Conservation (phyloP, 2,888 invertebrate species). For the Tetheella fluctuosa region DNA sequence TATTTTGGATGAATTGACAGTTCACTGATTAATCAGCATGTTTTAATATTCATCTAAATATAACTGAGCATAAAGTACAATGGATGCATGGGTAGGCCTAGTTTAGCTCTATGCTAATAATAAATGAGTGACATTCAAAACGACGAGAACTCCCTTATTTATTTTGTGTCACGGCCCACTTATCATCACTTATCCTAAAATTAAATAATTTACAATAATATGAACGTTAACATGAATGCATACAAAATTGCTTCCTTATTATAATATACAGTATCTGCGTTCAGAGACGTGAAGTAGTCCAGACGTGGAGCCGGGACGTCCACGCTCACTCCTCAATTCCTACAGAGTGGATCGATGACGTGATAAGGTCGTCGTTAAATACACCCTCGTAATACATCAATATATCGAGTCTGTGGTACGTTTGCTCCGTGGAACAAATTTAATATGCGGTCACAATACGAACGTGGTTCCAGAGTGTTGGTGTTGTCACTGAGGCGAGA, state of each 20-base stretch:
- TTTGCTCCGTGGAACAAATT: conserved; percentile 20
- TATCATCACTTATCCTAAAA: conserved; percentile 55
- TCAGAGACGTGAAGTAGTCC: conserved; percentile 35
- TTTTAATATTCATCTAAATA: conserved; percentile 56
- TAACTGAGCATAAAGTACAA: conserved; percentile 81
- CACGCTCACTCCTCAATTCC: conserved; percentile 44
- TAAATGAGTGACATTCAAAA: conserved; percentile 50
- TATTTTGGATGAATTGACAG: conserved; percentile 14
- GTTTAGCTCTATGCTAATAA: conserved; percentile 37
- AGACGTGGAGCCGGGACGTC: conserved; percentile 26
- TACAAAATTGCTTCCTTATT: conserved; percentile 60
- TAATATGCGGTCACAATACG: conserved; percentile 38
- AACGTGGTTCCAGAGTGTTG: conserved; percentile 16
- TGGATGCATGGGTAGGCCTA: conserved; percentile 59
- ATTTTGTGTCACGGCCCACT: conserved; percentile 49
- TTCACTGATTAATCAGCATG: conserved; percentile 17
- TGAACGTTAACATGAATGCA: conserved; percentile 72
- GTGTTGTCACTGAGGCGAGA: conserved; percentile 27
- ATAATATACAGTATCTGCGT: conserved; percentile 40
- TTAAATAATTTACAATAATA: conserved; percentile 79
- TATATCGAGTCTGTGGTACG: conserved; percentile 45
- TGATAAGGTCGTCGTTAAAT: conserved; percentile 37
- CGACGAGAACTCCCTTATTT: conserved; percentile 38
- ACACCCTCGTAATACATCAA: conserved; percentile 46
- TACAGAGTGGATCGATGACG: conserved; percentile 39